Percentiles rank a stretch among this genome's conserved stretches.
phyloP scores from a whole-genome alignment of 1,140 invertebrate species.

The Zaprionus lachaisei region DNA sequence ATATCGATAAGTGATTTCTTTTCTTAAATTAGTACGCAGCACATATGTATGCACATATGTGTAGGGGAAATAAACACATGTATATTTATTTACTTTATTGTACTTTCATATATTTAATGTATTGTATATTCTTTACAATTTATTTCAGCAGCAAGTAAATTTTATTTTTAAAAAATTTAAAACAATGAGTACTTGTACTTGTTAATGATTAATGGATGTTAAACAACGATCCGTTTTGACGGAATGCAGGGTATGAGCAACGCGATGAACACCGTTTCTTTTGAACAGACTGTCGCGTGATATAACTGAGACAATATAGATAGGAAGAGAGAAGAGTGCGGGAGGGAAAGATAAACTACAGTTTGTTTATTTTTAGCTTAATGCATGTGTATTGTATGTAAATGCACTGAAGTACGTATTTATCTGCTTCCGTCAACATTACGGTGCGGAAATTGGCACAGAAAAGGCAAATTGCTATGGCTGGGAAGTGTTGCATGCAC shows the following conservation, averaged over 20 bases:
- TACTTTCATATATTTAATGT: background rate
- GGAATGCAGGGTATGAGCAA: background rate
- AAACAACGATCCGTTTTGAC: background rate
- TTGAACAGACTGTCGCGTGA: slow-evolving; percentile 49
- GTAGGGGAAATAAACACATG: background rate
- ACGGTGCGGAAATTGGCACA: slow-evolving; percentile 69
- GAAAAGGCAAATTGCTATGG: background rate
- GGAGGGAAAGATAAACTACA: slow-evolving; percentile 8
- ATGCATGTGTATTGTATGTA: slow-evolving; percentile 12
- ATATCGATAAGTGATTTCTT: background rate
- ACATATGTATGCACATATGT: background rate
- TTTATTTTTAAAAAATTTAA: too few relatives aligned
- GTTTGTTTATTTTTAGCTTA: slow-evolving; percentile 59
- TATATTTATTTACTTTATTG: background rate
- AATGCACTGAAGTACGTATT: slow-evolving; percentile 43
- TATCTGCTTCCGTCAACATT: slow-evolving; percentile 68
- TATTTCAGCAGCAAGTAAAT: too few relatives aligned
- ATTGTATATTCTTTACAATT: background rate
- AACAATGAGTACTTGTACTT: too few relatives aligned
- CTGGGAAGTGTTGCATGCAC: slow-evolving; percentile 18
- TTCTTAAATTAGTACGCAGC: background rate
- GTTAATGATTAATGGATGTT: too few relatives aligned
- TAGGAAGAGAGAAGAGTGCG: background rate
- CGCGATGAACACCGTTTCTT: background rate
- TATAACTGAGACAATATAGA: slow-evolving; percentile 21